Conservation (phyloP, 1,140 invertebrate species). For the Bombus vancouverensis region DNA sequence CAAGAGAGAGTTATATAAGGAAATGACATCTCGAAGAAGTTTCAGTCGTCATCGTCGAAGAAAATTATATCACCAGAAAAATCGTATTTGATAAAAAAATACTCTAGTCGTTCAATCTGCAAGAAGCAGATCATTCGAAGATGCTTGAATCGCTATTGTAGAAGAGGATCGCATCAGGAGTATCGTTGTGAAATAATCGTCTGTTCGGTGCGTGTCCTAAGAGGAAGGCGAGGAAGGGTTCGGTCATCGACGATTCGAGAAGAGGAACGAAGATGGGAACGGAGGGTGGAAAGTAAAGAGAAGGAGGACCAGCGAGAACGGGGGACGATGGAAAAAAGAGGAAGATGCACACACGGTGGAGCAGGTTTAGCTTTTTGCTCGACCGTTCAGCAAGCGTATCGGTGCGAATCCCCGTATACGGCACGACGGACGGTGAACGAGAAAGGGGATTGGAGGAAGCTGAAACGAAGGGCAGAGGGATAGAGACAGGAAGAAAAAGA, state of each 20-base stretch:
- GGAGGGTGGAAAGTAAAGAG: conserved; percentile 39
- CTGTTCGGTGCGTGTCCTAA: conserved; percentile 14
- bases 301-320: background rate
- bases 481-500: conserved; percentile 2
- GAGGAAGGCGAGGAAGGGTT: background rate
- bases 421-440: conserved; percentile 36
- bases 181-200: conserved; percentile 26
- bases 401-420: conserved; percentile 75
- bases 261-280: conserved; percentile 1
- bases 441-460: conserved; percentile 14
- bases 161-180: background rate
- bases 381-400: conserved; percentile 71
- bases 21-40: background rate
- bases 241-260: background rate
- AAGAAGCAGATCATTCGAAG: background rate
- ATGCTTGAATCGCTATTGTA: background rate
- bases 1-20: too few species aligned
- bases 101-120: background rate
- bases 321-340: conserved; percentile 63
- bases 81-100: background rate
- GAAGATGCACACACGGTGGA: conserved; percentile 49
- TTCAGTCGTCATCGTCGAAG: background rate
- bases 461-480: conserved; percentile 17
- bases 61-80: too few species aligned
- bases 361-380: conserved; percentile 76